Evolutionary conservation across 2,113 vertebrate species (phyloP), one percentile per base, ranked within the genome.

Genomic region (Castor canadensis): DNA sequence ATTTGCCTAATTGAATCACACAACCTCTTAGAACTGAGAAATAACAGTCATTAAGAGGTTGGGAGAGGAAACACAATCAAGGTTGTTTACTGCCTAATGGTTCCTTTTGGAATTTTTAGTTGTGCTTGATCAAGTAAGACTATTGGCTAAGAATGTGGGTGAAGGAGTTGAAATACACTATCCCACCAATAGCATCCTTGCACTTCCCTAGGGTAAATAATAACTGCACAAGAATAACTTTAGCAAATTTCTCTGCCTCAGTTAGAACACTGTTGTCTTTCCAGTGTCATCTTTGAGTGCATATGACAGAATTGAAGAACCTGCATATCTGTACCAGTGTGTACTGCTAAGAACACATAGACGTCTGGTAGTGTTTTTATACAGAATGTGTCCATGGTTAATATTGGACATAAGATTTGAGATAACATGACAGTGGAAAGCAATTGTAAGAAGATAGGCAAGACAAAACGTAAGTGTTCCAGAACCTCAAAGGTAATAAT

Each of bases 1-100:
- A 98, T 98, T 98, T 98, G 56, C 96, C 95, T 98, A 98, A 98
- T 98, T 97, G 98, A 93, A 98, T 98, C 97, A 98, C 71, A 95
- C 85, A 98, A 97, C 88, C 94, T 97, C 96, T 97, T 95, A 56
- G 52, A 98, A 90, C 82, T 96, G 95, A 98, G 96, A 89, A 97
- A 96, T 96, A 94, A 95, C 93, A 98, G 90, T 97, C 93, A 43
- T 98, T 98, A 97, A 97, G 97, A 97, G 94, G 87, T 94, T 97
- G 62, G 35, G 85, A 30, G 95, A 43, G 62, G 22, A 89, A 62
- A 89, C 47, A 94, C 38, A 96, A 93, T 91, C 87, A 95, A 97
- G 83, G 91, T 92, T 98, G 95, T 97, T 98, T 98, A 95, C 81
- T 96, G 60, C 76, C 71, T 95, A 0, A 0, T 93, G 88, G 80